Evolutionary conservation across 2,113 vertebrate genomes (phyloP).

Genomic region (Sylvia atricapilla): DNA sequence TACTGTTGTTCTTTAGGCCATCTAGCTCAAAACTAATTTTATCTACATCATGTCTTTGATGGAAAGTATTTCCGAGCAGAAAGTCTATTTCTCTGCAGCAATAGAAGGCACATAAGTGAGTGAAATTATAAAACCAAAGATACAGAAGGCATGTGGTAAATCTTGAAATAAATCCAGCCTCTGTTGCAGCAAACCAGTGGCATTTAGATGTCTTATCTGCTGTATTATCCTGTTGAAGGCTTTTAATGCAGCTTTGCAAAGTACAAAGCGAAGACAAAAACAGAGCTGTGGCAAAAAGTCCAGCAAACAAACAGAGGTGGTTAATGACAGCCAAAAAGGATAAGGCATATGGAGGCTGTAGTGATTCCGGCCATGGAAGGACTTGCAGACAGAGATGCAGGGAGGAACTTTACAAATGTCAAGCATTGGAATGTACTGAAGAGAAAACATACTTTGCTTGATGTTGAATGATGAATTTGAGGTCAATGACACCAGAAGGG

Average conservation of each 20-base stretch:
- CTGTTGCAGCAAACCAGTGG: neutral
- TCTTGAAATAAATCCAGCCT: neutral
- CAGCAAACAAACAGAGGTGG: neutral
- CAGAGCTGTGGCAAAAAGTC: neutral
- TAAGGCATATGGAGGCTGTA: neutral
- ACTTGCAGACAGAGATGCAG: neutral
- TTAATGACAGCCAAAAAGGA: neutral
- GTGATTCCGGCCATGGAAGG: neutral
- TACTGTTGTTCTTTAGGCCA: neutral
- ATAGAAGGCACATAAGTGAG: neutral
- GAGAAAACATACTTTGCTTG: neutral
- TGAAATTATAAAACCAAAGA: neutral
- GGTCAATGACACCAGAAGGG: neutral
- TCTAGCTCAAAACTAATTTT: neutral
- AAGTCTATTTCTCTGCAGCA: neutral
- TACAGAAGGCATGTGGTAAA: neutral
- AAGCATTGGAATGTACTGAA: neutral
- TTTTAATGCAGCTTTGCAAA: neutral
- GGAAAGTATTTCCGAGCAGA: neutral
- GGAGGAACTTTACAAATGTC: neutral
- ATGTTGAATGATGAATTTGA: neutral
- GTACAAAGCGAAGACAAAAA: neutral
- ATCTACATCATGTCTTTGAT: neutral
- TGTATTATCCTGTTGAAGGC: neutral
- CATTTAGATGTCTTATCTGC: neutral